Evolutionary conservation across 2,113 vertebrate species (phyloP).

Genomic region (Ailuropoda melanoleuca): DNA sequence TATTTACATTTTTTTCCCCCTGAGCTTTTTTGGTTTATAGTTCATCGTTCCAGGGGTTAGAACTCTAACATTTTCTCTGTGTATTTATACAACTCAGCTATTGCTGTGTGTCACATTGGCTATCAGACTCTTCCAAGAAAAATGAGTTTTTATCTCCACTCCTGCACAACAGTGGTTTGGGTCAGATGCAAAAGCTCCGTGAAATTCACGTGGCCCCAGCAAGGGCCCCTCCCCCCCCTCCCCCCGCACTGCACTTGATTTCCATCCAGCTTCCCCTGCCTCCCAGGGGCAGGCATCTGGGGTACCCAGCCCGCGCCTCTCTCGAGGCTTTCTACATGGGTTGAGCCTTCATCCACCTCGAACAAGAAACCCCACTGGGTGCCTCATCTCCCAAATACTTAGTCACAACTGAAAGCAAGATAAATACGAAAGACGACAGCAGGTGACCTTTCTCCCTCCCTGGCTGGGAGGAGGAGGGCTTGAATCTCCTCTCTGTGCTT

Average conservation of each 20-base stretch:
- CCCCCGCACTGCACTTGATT: neutral
- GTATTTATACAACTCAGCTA: conserved; percentile 21
- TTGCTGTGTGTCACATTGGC: conserved; percentile 15
- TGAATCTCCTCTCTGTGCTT: rapidly evolving
- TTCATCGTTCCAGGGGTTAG: conserved; percentile 67
- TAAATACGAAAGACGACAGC: rapidly evolving
- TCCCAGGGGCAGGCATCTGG: neutral
- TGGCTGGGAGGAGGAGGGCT: rapidly evolving
- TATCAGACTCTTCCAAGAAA: conserved; percentile 46
- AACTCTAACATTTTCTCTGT: conserved; percentile 55
- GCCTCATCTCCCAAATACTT: neutral
- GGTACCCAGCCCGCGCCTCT: rapidly evolving
- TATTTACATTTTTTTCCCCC: conserved; percentile 25
- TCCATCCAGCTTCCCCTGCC: neutral
- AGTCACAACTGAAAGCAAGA: neutral
- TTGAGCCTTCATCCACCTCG: neutral
- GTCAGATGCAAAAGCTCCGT: neutral
- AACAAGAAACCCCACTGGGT: neutral
- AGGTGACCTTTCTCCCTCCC: neutral
- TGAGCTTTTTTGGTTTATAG: conserved; percentile 61
- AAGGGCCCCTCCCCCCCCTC: neutral
- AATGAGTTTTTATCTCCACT: neutral
- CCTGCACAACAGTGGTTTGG: neutral
- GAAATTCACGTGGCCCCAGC: neutral
- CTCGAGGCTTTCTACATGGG: rapidly evolving